Conservation (phyloP, 30 jellyfish, hydroid and myxozoan species). For the Hydractinia symbiolongicarpus region DNA sequence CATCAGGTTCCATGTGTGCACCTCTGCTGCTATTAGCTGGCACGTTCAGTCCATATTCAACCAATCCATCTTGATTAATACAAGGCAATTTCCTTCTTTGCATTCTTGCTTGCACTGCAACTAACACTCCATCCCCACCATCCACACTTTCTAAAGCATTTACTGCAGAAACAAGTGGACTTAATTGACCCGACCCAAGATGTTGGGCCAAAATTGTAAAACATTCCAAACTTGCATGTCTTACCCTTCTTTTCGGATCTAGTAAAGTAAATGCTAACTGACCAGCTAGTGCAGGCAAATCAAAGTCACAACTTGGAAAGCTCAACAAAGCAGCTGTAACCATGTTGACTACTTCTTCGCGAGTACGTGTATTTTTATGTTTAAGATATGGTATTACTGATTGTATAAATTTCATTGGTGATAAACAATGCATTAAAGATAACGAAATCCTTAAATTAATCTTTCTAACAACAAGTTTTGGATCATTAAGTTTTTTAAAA, state of each 20-base stretch:
- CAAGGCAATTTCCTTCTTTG: conserved; percentile 73
- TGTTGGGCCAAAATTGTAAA: conserved; percentile 85
- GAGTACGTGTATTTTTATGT: conserved; percentile 60
- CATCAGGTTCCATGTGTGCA: conserved; percentile 58
- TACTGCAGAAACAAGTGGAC: conserved; percentile 93
- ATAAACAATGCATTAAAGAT: conserved; percentile 64
- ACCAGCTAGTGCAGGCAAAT: conserved; percentile 49
- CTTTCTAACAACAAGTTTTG: conserved; percentile 61
- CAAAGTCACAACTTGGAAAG: conserved; percentile 78
- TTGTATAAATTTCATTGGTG: conserved; percentile 56
- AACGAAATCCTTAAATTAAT: conserved; percentile 44
- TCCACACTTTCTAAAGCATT: conserved; percentile 64
- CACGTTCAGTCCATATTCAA: conserved; percentile 60
- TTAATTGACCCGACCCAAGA: conserved; percentile 85
- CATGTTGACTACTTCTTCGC: conserved; percentile 65
- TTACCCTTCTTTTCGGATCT: conserved; percentile 55
- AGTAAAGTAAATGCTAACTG: conserved; percentile 50
- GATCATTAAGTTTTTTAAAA: conserved; percentile 66
- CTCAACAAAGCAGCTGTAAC: conserved; percentile 76
- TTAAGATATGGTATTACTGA: conserved; percentile 44
- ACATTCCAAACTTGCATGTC: conserved; percentile 91
- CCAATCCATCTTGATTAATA: conserved; percentile 53
- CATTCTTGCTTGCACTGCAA: conserved; percentile 86
- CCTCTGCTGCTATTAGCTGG: conserved; percentile 36
- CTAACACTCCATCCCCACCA: conserved; percentile 79